Evolutionary conservation across 2,797 vertebrate genomes (phyloP), one percentile per base, ranked within the genome.

Genomic region (Tenualosa thibaudeaui): DNA sequence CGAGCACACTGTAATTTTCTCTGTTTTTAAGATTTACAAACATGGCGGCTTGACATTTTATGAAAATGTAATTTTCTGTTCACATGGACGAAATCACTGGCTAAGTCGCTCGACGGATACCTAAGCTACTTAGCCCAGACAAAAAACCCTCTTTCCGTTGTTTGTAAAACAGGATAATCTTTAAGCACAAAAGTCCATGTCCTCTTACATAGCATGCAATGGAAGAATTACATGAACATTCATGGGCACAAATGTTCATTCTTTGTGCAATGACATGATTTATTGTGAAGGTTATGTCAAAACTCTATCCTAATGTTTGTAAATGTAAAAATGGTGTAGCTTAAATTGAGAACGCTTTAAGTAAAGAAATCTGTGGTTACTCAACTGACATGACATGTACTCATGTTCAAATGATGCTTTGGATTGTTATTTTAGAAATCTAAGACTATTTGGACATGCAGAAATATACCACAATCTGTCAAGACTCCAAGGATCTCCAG

Each of bases 51-150:
- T 82, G 78, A 54, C 81, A 84, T 65, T 37, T 86, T 83, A 56
- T 87, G 56, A 86, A 86, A 88, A 85, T 84, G 31, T 81, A 54
- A 86, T 88, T 87, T 86, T 88, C 81, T 75, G 75, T 84, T 82
- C 50, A 65, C 65, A 81, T 82, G 82, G 15, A 85, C 31, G 40
- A 85, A 87, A 89, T 85, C 82, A 84, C 86, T 81, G 50, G 60
- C 43, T 88, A 78, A 86, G 81, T 83, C 62, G 43, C 24, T 19
- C 65, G 54, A 26, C 85, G 82, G 83, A 82, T 83, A 50, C 81
- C 26, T 88, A 88, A 90, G 86, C 86, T 88, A 85, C 88, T 90
- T 90, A 90, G 86, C 68, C 86, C 56, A 5, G 8, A 65, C 75
- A 78, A 87, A 85, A 83, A 37, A 46, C 78, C 78, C 68, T 82